These are phyloP conservation scores for Macrocentrus cingulum DNA, from an alignment of 1,140 invertebrate genomes.

Conservation along the genomic window DNA sequence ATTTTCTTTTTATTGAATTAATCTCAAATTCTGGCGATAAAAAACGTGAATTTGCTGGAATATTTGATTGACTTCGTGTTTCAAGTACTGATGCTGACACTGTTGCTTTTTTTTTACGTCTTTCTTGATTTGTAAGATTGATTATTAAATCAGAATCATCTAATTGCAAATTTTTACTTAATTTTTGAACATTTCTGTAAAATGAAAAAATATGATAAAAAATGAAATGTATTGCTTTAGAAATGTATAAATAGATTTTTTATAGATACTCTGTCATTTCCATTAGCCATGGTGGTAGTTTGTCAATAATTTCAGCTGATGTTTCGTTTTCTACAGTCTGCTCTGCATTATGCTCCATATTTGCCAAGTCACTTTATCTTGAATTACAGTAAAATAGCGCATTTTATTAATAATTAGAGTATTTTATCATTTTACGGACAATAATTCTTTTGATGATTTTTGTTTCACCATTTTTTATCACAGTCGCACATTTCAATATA, in stretches of 20 bases:
- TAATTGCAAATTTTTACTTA: conserved; percentile 1
- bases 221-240: background rate
- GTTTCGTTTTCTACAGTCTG: background rate
- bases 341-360: background rate
- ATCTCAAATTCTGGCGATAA: background rate
- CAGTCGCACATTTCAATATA: background rate
- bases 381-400: background rate
- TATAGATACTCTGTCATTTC: conserved; percentile 40
- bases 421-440: no score
- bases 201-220: conserved; percentile 12
- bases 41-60: background rate
- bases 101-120: background rate
- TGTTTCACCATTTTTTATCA: conserved; percentile 5
- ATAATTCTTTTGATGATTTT: background rate
- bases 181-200: conserved; percentile 11
- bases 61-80: conserved; percentile 1
- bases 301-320: conserved; percentile 1
- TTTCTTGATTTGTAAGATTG: background rate
- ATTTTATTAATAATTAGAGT: background rate
- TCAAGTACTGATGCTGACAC: background rate
- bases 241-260: conserved; percentile 9
- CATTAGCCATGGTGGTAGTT: conserved; percentile 38
- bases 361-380: background rate
- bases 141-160: background rate
- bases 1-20: background rate